A percentile compares a stretch with the other conserved stretches of the same genome.
phyloP scores from a whole-genome alignment of 2,888 invertebrate species.

The Xestoiulus laeticollis region DNA sequence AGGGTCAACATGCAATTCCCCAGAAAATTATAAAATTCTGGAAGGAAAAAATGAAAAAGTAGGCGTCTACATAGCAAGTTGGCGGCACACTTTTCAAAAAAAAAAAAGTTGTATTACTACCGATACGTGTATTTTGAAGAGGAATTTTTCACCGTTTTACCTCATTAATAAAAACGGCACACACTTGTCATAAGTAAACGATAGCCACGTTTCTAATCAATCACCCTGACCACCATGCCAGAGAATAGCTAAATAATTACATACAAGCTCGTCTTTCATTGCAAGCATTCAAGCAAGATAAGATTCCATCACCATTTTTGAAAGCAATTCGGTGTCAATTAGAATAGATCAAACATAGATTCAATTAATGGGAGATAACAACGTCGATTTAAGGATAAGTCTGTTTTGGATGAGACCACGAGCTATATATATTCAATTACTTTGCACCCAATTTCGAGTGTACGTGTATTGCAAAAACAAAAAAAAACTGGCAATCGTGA shows the following conservation, averaged over 20 bases:
- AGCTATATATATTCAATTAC: not conserved
- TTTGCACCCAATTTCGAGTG: not conserved
- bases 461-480: not conserved
- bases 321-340: not conserved
- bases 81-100: constrained; percentile 10
- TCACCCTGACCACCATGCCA: not conserved
- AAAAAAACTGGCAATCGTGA: constrained; percentile 11
- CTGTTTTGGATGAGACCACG: not conserved
- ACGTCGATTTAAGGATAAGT: not conserved
- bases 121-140: not conserved
- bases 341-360: not conserved
- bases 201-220: not conserved
- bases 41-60: not conserved
- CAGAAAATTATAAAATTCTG: too few relatives aligned
- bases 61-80: too few relatives aligned
- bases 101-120: not conserved
- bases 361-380: not conserved
- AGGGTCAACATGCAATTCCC: not conserved
- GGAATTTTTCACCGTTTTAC: not conserved
- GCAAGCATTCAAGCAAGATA: not conserved
- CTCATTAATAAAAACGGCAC: not conserved
- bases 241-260: not conserved
- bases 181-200: not conserved
- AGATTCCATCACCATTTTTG: not conserved
- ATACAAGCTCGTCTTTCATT: not conserved